Evolutionary conservation across 2,797 vertebrate species (phyloP), one percentile per base, ranked within the genome.

Genomic region (Microchirus variegatus): DNA sequence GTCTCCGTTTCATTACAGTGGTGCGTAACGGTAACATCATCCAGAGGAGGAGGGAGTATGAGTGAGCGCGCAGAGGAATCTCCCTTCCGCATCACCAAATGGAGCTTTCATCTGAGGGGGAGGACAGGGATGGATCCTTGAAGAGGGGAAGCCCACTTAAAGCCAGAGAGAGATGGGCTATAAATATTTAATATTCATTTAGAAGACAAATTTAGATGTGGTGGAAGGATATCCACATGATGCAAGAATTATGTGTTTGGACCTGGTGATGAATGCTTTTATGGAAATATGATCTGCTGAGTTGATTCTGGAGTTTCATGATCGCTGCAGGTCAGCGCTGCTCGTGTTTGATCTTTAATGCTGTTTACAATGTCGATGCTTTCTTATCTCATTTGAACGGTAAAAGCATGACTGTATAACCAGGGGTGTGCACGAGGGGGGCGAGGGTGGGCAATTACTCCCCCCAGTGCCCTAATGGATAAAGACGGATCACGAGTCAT

Each of bases 51-150:
- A 37, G 68, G 71, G 80, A 44, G 72, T 70, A 69, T 83, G 85
- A 82, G 82, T 84, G 84, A 72, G 84, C 82, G 81, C 67, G 87
- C 80, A 63, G 80, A 91, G 89, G 89, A 89, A 91, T 91, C 87
- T 90, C 89, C 91, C 85, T 88, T 89, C 89, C 89, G 87, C 76
- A 41, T 77, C 60, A 59, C 85, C 90, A 90, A 88, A 88, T 78
- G 74, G 63, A 86, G 84, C 62, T 54, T 42, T 53, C 74, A 22
- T 74, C 51, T 87, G 81, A 69, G 80, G 77, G 85, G 83, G 86
- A 65, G 74, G 65, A 41, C 77, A 66, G 50, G 54, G 73, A 82
- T 55, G 82, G 45, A 75, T 79, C 68, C 55, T 69, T 53, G 52
- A 60, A 53, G 53, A 77, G 78, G 81, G 82, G 11, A 89, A 85